Evolutionary conservation across 2,888 invertebrate species (phyloP).

Genomic region (Pterobdella sp.): DNA sequence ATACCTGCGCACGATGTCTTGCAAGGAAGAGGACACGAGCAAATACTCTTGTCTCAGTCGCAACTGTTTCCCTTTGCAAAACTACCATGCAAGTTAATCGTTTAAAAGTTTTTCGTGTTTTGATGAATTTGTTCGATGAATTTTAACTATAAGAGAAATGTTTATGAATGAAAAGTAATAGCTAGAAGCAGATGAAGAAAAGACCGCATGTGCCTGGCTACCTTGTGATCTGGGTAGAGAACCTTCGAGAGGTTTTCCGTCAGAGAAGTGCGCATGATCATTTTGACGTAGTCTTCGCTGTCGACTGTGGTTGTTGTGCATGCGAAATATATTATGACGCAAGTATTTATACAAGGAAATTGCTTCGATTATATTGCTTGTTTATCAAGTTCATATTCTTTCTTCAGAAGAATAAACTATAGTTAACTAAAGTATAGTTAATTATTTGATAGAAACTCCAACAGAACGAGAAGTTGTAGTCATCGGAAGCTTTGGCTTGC

Average conservation of each 20-base stretch:
- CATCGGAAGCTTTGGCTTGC: conserved; percentile 92
- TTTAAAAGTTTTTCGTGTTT: neutral
- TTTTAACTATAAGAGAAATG: neutral
- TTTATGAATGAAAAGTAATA: neutral
- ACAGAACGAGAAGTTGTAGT: conserved; percentile 93
- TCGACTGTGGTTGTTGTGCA: conserved; percentile 63
- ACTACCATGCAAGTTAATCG: conserved; percentile 44
- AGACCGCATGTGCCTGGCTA: conserved; percentile 39
- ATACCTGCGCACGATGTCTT: conserved; percentile 90
- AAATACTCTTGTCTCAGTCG: conserved; percentile 98
- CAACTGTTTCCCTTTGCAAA: conserved; percentile 96
- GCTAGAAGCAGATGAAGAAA: neutral
- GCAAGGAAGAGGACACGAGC: conserved; percentile 90
- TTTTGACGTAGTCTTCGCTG: conserved; percentile 95
- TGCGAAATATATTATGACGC: neutral
- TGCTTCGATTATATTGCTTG: neutral
- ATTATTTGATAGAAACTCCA: neutral
- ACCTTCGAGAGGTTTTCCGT: conserved; percentile 97
- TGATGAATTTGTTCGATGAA: neutral
- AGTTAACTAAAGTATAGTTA: no score
- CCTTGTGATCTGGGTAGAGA: conserved; percentile 94
- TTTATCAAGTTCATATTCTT: no score
- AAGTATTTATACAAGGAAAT: neutral
- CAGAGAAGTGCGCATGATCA: conserved; percentile 90
- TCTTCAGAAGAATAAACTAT: no score